Evolutionary conservation across 1,140 invertebrate species (phyloP).

Genomic region (Augochlora pura): DNA sequence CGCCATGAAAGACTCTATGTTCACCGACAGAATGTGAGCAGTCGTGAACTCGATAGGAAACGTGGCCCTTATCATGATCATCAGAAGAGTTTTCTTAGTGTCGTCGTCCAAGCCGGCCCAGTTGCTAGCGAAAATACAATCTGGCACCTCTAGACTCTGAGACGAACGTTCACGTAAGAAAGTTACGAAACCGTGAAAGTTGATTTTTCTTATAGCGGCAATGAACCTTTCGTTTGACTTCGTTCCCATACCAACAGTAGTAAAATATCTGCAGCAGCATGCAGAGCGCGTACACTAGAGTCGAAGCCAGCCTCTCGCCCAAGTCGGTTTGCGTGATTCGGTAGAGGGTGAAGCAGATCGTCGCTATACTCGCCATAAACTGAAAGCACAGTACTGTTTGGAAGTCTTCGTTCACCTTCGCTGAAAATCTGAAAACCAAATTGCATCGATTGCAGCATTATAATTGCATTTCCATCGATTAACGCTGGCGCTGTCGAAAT

Average conservation of each 20-base stretch:
- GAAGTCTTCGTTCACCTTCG: constrained; percentile 48
- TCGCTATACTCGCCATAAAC: constrained; percentile 46
- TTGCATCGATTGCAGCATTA: too few species aligned
- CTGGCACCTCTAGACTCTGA: constrained; percentile 36
- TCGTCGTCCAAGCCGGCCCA: constrained; percentile 14
- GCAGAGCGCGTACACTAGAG: constrained; percentile 48
- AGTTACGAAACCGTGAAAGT: constrained; percentile 30
- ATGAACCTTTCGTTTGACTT: constrained; percentile 72
- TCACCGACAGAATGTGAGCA: constrained; percentile 32
- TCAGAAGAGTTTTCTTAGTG: constrained; percentile 21
- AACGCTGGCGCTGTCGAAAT: too few species aligned
- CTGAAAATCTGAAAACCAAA: constrained; percentile 33
- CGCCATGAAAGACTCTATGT: constrained; percentile 49
- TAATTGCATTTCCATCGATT: too few species aligned
- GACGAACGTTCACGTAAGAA: background rate
- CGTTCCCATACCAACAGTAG: constrained; percentile 82
- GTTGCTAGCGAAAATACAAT: constrained; percentile 30
- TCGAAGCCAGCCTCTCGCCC: constrained; percentile 65
- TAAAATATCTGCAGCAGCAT: constrained; percentile 73
- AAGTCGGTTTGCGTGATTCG: constrained; percentile 68
- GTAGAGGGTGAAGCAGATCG: constrained; percentile 53
- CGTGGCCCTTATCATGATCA: constrained; percentile 38
- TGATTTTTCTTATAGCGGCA: too few species aligned
- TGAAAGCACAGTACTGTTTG: constrained; percentile 43
- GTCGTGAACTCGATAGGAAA: constrained; percentile 50